Base-by-base conservation (phyloP, 2,797 vertebrate species). In the Tenualosa thibaudeaui region DNA sequence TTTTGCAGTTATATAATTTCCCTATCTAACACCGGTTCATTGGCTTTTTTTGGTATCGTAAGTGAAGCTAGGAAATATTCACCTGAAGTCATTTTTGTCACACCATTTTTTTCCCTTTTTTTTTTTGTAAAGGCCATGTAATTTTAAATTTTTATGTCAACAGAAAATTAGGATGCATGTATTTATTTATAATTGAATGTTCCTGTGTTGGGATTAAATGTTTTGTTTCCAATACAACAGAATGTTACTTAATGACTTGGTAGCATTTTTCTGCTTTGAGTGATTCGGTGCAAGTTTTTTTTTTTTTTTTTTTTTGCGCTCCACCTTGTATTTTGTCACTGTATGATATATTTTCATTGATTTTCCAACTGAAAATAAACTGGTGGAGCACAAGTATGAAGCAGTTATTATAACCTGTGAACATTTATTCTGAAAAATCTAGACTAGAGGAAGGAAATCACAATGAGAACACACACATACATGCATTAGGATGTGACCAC, bases 121-220 rank as follows among this genome's bases (percentile, higher is more conserved):
- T 8, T 13, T 54, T 60, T 26, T 62, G 22, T 62, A 62, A 43
- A 78, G 71, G 46, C 71, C 71, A 78, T 31, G 40, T 46, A 43
- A 46, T 78, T 78, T 78, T 46, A 46, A 22, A 43, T 46, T 58
- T 56, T 37, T 68, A 58, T 65, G 26, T 65, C 46, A 68, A 75
- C 62, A 89, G 87, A 86, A 86, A 81, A 84, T 88, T 89, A 89
- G 90, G 92, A 87, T 92, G 91, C 92, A 93, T 94, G 93, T 95
- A 94, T 95, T 94, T 94, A 95, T 95, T 94, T 91, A 91, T 91
- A 87, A 91, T 91, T 92, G 90, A 92, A 92, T 94, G 91, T 92
- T 84, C 89, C 89, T 90, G 71, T 78, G 71, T 78, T 78, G 71
- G 71, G 37, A 78, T 78, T 78, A 78, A 78, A 78, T 6, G 0